Evolutionary conservation across 2,113 vertebrate species (phyloP).

Genomic region (Cyphomyrus plagiostoma): DNA sequence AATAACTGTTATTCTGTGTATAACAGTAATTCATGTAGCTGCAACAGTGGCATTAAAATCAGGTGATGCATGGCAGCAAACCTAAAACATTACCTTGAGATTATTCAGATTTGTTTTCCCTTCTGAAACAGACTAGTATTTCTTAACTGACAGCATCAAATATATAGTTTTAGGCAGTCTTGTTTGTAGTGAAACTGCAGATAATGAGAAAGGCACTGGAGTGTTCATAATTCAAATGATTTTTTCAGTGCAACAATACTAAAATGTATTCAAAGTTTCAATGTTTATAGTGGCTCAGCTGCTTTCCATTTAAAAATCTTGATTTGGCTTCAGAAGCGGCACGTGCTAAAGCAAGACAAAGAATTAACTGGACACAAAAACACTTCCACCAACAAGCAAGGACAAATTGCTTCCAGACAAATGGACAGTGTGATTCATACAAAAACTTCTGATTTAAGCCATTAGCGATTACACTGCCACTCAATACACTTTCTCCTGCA

Average conservation of each 20-base stretch:
- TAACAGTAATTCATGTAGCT: neutral
- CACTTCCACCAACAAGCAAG: neutral
- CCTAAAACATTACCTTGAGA: neutral
- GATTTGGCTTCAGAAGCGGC: slow-evolving; percentile 10
- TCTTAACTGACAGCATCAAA: slow-evolving; percentile 11
- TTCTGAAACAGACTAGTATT: slow-evolving; percentile 4
- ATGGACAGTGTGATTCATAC: neutral
- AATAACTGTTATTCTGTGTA: neutral
- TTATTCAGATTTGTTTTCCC: neutral
- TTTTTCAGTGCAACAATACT: slow-evolving; percentile 14
- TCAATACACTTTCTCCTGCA: neutral
- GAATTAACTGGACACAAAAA: slow-evolving; percentile 10
- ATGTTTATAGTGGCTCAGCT: neutral
- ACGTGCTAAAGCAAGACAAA: slow-evolving; percentile 5
- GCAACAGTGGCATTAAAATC: neutral
- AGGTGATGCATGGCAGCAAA: neutral
- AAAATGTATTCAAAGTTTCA: slow-evolving; percentile 6
- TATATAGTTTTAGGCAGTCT: slow-evolving; percentile 3
- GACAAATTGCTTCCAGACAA: neutral
- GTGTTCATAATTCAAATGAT: slow-evolving; percentile 21
- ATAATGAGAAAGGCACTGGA: slow-evolving; percentile 18
- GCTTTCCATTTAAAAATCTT: slow-evolving; percentile 8
- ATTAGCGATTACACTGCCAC: neutral
- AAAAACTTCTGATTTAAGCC: neutral
- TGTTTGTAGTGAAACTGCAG: slow-evolving; percentile 8